These are phyloP conservation scores for Maniola jurtina DNA, from an alignment of 1,140 invertebrate genomes.

Conservation along the genomic window DNA sequence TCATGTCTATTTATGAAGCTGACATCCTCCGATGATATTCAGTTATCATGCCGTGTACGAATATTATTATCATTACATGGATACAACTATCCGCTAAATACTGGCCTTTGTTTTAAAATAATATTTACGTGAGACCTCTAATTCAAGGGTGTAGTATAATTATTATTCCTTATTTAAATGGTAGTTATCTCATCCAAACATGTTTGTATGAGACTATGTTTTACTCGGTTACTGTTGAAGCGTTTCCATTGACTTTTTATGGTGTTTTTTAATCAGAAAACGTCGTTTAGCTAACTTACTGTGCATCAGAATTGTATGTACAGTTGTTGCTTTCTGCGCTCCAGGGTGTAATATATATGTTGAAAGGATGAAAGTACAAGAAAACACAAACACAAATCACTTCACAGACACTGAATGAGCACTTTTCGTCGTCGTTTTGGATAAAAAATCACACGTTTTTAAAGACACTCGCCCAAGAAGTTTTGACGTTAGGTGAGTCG, in stretches of 20 bases:
- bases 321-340: constrained; percentile 41
- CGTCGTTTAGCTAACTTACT: constrained; percentile 45
- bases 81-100: constrained; percentile 15
- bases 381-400: constrained; percentile 41
- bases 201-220: neutral
- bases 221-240: neutral
- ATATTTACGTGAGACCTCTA: constrained; percentile 13
- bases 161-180: neutral
- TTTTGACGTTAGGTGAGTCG: constrained; percentile 69
- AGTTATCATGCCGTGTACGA: constrained; percentile 30
- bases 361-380: constrained; percentile 27
- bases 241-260: neutral
- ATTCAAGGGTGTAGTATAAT: constrained; percentile 7
- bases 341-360: constrained; percentile 42
- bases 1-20: constrained; percentile 43
- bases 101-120: constrained; percentile 6
- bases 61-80: constrained; percentile 10
- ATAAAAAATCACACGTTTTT: constrained; percentile 57
- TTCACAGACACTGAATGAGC: constrained; percentile 39
- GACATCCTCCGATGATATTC: constrained; percentile 36
- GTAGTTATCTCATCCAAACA: neutral
- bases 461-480: constrained; percentile 52
- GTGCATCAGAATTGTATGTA: constrained; percentile 59
- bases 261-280: neutral
- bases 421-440: constrained; percentile 41